Evolutionary conservation across 2,888 invertebrate genomes (phyloP).

Genomic region (Platycheirus rosarum): DNA sequence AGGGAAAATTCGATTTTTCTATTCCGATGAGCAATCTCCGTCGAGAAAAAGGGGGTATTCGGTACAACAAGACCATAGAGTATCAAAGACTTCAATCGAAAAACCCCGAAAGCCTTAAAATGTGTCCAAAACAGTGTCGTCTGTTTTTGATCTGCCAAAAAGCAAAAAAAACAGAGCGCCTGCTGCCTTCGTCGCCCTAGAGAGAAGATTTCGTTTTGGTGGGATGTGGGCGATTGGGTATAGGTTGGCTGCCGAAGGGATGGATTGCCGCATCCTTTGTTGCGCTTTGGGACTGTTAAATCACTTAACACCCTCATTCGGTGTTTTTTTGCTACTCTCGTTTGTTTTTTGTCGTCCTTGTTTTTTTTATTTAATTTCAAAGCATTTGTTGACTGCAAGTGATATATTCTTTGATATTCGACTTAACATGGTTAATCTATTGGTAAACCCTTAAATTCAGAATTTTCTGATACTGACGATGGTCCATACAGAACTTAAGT

Average conservation of each 20-base stretch:
- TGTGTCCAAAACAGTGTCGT: slow-evolving; percentile 82
- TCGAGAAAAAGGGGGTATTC: slow-evolving; percentile 56
- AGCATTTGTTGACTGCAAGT: slow-evolving; percentile 75
- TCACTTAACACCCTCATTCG: slow-evolving; percentile 76
- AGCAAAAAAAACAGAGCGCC: slow-evolving; percentile 37
- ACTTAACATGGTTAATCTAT: slow-evolving; percentile 71
- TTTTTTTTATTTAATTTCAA: slow-evolving; percentile 68
- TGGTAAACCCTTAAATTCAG: slow-evolving; percentile 67
- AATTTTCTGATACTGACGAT: background rate
- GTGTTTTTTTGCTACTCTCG: slow-evolving; percentile 25
- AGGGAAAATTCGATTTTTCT: slow-evolving; percentile 69
- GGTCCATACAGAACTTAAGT: slow-evolving; percentile 23
- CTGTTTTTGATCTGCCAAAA: slow-evolving; percentile 82
- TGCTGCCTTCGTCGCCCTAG: too few species aligned
- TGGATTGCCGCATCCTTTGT: slow-evolving; percentile 53
- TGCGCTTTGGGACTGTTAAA: slow-evolving; percentile 72
- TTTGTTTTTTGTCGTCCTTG: slow-evolving; percentile 16
- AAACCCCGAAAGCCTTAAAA: slow-evolving; percentile 64
- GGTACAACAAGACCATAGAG: slow-evolving; percentile 21
- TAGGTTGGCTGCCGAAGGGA: slow-evolving; percentile 29
- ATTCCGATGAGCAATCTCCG: slow-evolving; percentile 65
- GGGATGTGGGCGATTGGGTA: background rate
- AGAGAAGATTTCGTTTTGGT: slow-evolving; percentile 24
- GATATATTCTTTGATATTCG: slow-evolving; percentile 76
- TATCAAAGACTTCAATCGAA: slow-evolving; percentile 72